Conservation (phyloP, 2,113 vertebrate species). For the Asarcornis scutulata region DNA sequence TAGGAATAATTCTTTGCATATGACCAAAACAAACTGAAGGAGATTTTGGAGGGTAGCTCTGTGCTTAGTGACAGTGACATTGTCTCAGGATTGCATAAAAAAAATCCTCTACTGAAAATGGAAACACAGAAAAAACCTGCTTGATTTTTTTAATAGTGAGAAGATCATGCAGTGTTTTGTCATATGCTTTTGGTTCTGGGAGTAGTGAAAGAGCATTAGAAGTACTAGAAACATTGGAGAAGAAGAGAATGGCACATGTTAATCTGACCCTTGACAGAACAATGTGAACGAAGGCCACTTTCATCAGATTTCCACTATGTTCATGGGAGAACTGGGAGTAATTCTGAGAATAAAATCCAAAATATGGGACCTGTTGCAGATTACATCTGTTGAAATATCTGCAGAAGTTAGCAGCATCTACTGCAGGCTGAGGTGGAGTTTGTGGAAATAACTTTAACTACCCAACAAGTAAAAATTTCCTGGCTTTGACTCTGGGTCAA, state of each 20-base stretch:
- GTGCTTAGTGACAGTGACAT: accelerated
- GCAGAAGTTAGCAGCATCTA: slow-evolving; percentile 24
- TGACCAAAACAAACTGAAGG: neutral
- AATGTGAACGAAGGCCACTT: neutral
- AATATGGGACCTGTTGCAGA: slow-evolving; percentile 5
- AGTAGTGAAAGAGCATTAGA: slow-evolving; percentile 4
- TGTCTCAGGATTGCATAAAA: neutral
- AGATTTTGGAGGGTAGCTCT: neutral
- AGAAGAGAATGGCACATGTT: slow-evolving; percentile 7
- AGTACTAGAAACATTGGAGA: neutral
- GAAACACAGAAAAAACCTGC: neutral
- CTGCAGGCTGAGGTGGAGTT: neutral
- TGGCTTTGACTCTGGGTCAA: slow-evolving; percentile 13
- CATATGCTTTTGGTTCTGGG: slow-evolving; percentile 8
- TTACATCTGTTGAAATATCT: slow-evolving; percentile 41
- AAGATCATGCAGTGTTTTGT: neutral
- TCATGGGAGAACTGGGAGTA: slow-evolving; percentile 50
- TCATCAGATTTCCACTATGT: slow-evolving; percentile 40
- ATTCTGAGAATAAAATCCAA: slow-evolving; percentile 51
- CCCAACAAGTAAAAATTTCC: slow-evolving; percentile 42
- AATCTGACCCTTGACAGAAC: slow-evolving; percentile 5
- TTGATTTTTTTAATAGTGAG: slow-evolving; percentile 10
- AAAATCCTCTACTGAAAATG: neutral
- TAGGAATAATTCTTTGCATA: slow-evolving; percentile 15
- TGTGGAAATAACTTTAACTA: slow-evolving; percentile 16